These are phyloP conservation scores for Maccullochella peelii DNA, from an alignment of 2,113 vertebrate genomes.

Conservation along the genomic window DNA sequence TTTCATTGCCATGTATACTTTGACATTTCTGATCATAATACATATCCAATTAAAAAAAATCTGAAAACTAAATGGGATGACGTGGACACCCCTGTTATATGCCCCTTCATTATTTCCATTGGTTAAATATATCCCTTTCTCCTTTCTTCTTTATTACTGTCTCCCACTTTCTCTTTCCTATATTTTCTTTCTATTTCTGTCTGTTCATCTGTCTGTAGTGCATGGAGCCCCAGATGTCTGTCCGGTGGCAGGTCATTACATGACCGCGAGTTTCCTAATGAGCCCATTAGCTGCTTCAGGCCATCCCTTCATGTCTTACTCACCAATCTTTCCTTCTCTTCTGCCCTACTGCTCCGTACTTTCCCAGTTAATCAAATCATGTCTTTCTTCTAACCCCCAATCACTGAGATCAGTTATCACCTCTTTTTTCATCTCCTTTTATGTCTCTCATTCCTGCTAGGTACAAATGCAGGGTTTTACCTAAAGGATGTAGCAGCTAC, in stretches of 20 bases:
- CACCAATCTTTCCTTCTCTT: conserved; percentile 18
- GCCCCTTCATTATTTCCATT: conserved; percentile 2
- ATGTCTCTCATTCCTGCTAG: neutral
- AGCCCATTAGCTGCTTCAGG: conserved; percentile 70
- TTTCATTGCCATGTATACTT: neutral
- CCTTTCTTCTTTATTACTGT: conserved; percentile 13
- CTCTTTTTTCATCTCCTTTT: neutral
- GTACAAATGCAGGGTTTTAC: neutral
- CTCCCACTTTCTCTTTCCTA: neutral
- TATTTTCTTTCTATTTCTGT: conserved; percentile 48
- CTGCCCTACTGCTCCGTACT: conserved; percentile 36
- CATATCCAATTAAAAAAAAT: conserved; percentile 22
- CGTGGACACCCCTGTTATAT: neutral
- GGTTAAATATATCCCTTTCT: conserved; percentile 1
- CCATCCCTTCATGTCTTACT: conserved; percentile 28
- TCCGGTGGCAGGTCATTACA: conserved; percentile 68
- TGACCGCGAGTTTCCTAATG: conserved; percentile 63
- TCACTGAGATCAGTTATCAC: conserved; percentile 42
- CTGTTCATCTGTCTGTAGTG: conserved; percentile 41
- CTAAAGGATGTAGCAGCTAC: neutral
- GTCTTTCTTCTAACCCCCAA: conserved; percentile 11
- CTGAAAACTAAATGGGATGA: conserved; percentile 5
- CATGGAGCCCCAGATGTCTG: conserved; percentile 35
- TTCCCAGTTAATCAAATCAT: conserved; percentile 45
- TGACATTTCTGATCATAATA: neutral